Percentiles rank a stretch among this genome's conserved stretches.
Evolutionary conservation across 2,888 invertebrate genomes (phyloP).

Genomic region (Mimas tiliae): DNA sequence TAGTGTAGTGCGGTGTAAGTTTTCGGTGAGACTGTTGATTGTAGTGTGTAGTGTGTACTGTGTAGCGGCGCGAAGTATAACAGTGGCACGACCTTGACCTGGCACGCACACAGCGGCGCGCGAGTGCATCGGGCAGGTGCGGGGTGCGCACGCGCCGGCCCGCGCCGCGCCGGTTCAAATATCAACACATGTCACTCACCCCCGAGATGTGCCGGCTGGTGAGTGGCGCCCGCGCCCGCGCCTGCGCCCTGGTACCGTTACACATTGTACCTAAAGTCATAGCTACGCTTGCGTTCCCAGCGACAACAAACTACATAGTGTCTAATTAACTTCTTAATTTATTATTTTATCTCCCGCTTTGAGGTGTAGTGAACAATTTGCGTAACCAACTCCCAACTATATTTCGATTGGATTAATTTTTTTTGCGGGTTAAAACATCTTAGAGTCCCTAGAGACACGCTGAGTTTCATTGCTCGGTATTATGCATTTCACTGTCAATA

Average conservation of each 20-base stretch:
- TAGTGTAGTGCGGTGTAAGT: neutral
- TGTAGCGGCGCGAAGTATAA: conserved; percentile 20
- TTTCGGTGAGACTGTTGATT: neutral
- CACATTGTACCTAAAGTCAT: neutral
- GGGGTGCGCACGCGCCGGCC: conserved; percentile 48
- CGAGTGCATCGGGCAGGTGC: conserved; percentile 30
- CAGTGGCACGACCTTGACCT: conserved; percentile 22
- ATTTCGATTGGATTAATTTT: no score
- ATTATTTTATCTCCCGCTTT: no score
- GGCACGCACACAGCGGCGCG: conserved; percentile 11
- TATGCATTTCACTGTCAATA: no score
- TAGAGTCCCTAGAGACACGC: no score
- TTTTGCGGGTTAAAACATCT: no score
- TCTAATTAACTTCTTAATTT: no score
- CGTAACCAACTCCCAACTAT: no score
- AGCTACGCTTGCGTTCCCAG: neutral
- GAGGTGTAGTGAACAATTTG: no score
- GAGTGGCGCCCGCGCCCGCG: neutral
- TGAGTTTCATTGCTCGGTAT: no score
- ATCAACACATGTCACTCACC: conserved; percentile 73
- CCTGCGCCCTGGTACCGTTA: neutral
- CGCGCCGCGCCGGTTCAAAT: conserved; percentile 46
- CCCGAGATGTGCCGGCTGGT: conserved; percentile 40
- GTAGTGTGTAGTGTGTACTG: neutral
- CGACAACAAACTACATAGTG: neutral